phyloP scores from a whole-genome alignment of 2,888 invertebrate genomes.

The Cloeon dipterum region DNA sequence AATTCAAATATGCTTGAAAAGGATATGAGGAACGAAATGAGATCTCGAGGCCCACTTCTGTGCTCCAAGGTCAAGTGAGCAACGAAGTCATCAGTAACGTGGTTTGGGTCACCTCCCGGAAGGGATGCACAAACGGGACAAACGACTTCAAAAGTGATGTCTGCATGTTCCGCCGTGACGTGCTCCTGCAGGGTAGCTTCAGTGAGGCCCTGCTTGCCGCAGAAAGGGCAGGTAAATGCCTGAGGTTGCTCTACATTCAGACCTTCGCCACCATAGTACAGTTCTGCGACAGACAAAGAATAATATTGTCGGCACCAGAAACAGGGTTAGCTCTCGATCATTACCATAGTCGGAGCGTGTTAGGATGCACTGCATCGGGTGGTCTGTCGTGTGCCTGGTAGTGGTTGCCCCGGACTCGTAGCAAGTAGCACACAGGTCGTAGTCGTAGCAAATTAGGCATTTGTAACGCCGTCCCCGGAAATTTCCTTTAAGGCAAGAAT shows the following conservation, averaged over 20 bases:
- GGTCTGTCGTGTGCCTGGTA: constrained; percentile 82
- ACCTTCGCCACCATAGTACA: constrained; percentile 90
- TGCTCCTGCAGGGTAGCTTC: constrained; percentile 79
- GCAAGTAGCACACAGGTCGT: constrained; percentile 92
- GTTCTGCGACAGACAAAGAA: constrained; percentile 31
- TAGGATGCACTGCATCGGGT: constrained; percentile 97
- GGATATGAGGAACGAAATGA: constrained; percentile 74
- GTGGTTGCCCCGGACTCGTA: constrained; percentile 82
- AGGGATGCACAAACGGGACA: constrained; percentile 94
- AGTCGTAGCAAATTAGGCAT: constrained; percentile 97
- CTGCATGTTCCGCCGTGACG: constrained; percentile 75
- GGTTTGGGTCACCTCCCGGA: constrained; percentile 92
- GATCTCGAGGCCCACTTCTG: constrained; percentile 59
- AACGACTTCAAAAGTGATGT: constrained; percentile 78
- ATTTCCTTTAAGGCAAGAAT: constrained; percentile 94
- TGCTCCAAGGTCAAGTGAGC: constrained; percentile 90
- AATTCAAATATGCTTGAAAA: too few relatives aligned
- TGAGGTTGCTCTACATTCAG: constrained; percentile 79
- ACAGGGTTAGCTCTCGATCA: too few relatives aligned
- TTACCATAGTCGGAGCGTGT: constrained; percentile 89
- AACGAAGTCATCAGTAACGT: constrained; percentile 93
- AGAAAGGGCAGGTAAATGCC: constrained; percentile 94
- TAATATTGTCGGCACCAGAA: too few relatives aligned
- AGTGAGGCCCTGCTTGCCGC: constrained; percentile 89
- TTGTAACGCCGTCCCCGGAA: constrained; percentile 95